These are phyloP conservation scores for Acipenser oxyrinchus DNA, from an alignment of 2,797 vertebrate species.

Conservation along the genomic window DNA sequence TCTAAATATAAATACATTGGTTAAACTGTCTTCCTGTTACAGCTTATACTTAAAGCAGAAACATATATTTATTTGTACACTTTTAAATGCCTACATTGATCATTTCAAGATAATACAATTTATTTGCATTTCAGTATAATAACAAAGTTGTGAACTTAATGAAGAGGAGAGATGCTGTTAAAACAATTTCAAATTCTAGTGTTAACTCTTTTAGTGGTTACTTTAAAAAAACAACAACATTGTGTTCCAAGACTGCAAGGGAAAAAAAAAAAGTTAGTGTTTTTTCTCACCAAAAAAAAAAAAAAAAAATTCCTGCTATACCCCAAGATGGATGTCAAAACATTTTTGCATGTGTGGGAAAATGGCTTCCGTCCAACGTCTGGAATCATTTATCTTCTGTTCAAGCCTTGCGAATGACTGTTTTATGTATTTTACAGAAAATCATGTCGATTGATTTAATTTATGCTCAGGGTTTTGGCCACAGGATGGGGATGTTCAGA, in stretches of 20 bases:
- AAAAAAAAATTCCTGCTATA: conserved; percentile 48
- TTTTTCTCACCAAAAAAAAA: conserved; percentile 34
- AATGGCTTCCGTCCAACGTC: conserved; percentile 71
- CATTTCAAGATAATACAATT: no score
- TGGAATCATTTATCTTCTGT: conserved; percentile 79
- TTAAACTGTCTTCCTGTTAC: no score
- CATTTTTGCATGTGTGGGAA: conserved; percentile 83
- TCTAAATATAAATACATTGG: no score
- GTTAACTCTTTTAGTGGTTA: no score
- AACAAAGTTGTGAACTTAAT: no score
- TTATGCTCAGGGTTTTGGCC: conserved; percentile 42
- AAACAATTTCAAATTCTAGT: no score
- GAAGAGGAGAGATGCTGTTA: no score
- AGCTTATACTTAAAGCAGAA: no score
- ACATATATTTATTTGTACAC: no score
- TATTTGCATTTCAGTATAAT: no score
- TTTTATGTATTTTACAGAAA: conserved; percentile 68
- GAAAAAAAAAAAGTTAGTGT: conserved; percentile 34
- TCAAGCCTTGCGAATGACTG: conserved; percentile 59
- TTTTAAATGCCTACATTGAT: no score
- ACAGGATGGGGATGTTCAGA: conserved; percentile 24
- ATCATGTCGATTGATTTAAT: conserved; percentile 67
- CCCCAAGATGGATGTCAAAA: conserved; percentile 77
- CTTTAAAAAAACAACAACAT: neutral
- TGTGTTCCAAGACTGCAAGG: neutral